Base-by-base conservation (phyloP, 2,797 vertebrate genomes). In the Allenopithecus nigroviridis region DNA sequence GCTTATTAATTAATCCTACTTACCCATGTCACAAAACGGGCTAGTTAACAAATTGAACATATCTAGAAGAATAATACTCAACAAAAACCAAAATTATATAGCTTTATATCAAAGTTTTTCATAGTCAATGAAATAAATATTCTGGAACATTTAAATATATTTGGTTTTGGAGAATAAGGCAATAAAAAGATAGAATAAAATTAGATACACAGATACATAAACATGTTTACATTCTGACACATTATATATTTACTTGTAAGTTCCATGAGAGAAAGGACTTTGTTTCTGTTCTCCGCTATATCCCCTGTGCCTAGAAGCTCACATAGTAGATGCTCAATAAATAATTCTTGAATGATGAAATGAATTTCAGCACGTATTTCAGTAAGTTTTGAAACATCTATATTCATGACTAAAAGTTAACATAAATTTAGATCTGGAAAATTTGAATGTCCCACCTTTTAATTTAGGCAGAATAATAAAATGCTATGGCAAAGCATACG, bases 341-440 rank as follows among this genome's bases (percentile, higher is more conserved):
- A 50, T 89, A 93, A 57, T 88, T 94, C 36, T n/a, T 84, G 46
- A 84, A 28, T 84, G n/a, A 94, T 79, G 39, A 36, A 94, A 89
- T 91, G n/a, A 57, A 48, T 64, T 17, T 89, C 59, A 70, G 46
- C 26, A 75, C 2, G 10, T 75, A 79, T 84, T 86, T 93, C 22
- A 79, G 13, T 84, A 95, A 86, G 5, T 14, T 89, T 46, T 88
- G 59, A 75, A 87, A 86, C 13, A 84, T 10, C 39, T 59, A 83
- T 13, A 72, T 68, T 95, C 28, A 59, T 68, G 64, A 90, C 48
- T 78, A 36, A 61, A 95, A 88, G 43, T 89, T 36, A 88, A 22
- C 75, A 70, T 61, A 30, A 88, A 61, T 5, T 61, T 57, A 59
- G 24, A 74, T 72, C 17, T 83, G 14, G 36, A 70, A 41, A 46